Conservation (phyloP, 2,797 vertebrate species). For the Vireo griseus region DNA sequence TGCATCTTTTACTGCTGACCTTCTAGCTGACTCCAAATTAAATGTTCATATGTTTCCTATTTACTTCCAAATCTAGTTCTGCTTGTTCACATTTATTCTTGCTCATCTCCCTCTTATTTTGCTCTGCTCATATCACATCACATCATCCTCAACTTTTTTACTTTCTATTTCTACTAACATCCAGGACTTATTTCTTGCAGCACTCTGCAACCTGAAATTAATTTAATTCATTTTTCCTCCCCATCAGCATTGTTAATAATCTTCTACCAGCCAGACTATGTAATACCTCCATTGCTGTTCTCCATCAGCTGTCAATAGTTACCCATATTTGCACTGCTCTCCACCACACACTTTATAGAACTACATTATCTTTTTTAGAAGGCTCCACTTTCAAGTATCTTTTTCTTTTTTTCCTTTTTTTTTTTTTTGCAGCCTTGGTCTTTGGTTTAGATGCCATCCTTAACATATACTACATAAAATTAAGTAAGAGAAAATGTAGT, state of each 20-base stretch:
- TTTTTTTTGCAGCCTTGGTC: neutral
- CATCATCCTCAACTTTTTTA: neutral
- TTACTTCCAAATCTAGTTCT: neutral
- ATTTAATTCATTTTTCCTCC: neutral
- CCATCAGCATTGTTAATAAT: neutral
- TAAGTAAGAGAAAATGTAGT: neutral
- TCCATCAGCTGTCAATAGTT: neutral
- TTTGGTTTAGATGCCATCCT: neutral
- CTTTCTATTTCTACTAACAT: neutral
- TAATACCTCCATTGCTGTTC: neutral
- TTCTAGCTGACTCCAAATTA: constrained; percentile 8
- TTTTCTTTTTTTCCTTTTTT: neutral
- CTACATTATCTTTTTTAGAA: neutral
- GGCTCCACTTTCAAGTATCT: neutral
- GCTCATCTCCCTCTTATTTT: neutral
- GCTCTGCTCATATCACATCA: neutral
- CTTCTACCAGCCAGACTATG: neutral
- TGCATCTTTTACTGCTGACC: constrained; percentile 23
- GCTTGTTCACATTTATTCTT: constrained; percentile 28
- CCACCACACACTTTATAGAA: neutral
- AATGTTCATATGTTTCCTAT: constrained; percentile 30
- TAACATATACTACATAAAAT: constrained; percentile 18
- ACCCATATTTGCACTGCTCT: neutral
- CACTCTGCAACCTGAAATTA: neutral
- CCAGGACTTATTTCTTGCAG: neutral